Percentiles rank a stretch among this genome's conserved stretches.
Evolutionary conservation across 2,888 invertebrate genomes (phyloP).

Genomic region (Polydrusus tereticollis): DNA sequence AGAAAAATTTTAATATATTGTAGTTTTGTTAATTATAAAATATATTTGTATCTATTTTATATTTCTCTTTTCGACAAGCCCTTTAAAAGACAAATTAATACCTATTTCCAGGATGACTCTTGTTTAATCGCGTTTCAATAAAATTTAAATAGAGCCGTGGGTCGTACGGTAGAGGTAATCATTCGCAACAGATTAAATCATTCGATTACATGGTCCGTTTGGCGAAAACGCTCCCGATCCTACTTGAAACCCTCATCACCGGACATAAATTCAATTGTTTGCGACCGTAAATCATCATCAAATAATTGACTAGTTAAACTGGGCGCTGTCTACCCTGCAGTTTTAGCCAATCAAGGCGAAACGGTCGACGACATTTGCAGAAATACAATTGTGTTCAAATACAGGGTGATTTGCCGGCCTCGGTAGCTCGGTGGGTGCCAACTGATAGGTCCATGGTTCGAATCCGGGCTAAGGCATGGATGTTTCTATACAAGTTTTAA

Average conservation of each 20-base stretch:
- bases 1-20: neutral
- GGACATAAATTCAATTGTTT: constrained; percentile 35
- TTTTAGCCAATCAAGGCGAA: neutral
- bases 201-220: constrained; percentile 40
- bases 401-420: too few species aligned
- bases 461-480: neutral
- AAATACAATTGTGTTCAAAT: neutral
- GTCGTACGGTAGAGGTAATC: constrained; percentile 29
- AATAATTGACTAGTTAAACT: constrained; percentile 18
- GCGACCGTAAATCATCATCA: constrained; percentile 18
- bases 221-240: constrained; percentile 29
- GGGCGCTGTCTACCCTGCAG: constrained; percentile 11
- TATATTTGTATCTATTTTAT: constrained; percentile 8
- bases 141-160: constrained; percentile 32
- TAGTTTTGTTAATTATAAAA: neutral
- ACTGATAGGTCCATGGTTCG: too few species aligned
- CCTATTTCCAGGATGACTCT: constrained; percentile 12
- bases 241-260: constrained; percentile 10
- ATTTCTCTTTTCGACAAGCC: constrained; percentile 4
- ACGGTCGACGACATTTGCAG: neutral
- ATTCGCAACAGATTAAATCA: constrained; percentile 37
- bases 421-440: too few species aligned
- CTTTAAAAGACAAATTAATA: constrained; percentile 7
- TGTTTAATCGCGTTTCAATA: constrained; percentile 23
- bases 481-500: neutral